These are phyloP conservation scores for Drosophila meridiana DNA, from an alignment of 2,888 invertebrate species.

Conservation along the genomic window DNA sequence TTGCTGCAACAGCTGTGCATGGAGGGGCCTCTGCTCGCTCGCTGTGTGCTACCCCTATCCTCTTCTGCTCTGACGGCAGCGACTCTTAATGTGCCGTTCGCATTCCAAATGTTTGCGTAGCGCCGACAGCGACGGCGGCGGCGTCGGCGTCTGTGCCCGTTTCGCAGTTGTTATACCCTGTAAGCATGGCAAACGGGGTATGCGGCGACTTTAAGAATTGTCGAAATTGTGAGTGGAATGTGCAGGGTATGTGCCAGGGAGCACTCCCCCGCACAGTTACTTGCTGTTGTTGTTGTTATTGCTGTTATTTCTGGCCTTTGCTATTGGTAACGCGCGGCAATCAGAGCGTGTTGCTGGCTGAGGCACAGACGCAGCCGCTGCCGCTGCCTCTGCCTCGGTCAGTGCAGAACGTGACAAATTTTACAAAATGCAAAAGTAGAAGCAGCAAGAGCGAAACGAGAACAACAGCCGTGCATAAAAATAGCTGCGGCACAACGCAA, in stretches of 20 bases:
- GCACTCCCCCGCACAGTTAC: neutral
- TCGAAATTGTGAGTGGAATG: too few relatives aligned
- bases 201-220: neutral
- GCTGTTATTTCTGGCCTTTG: constrained; percentile 51
- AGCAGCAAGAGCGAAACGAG: constrained; percentile 17
- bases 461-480: constrained; percentile 59
- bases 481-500: constrained; percentile 56
- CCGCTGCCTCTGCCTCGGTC: neutral
- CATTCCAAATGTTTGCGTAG: constrained; percentile 50
- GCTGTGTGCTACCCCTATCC: neutral
- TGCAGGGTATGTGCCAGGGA: neutral
- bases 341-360: constrained; percentile 56
- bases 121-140: constrained; percentile 2
- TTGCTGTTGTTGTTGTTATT: constrained; percentile 9
- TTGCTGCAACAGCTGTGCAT: constrained; percentile 26
- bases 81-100: constrained; percentile 39
- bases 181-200: neutral
- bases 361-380: constrained; percentile 27
- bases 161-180: constrained; percentile 13
- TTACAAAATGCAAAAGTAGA: constrained; percentile 53
- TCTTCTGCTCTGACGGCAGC: neutral
- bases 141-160: constrained; percentile 16
- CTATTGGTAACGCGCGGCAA: constrained; percentile 52
- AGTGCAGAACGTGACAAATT: constrained; percentile 75
- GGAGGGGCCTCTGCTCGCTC: neutral